Evolutionary conservation across 1,140 invertebrate species (phyloP), one percentile per base, ranked within the genome.

Genomic region (Eupristina koningsbergeri): DNA sequence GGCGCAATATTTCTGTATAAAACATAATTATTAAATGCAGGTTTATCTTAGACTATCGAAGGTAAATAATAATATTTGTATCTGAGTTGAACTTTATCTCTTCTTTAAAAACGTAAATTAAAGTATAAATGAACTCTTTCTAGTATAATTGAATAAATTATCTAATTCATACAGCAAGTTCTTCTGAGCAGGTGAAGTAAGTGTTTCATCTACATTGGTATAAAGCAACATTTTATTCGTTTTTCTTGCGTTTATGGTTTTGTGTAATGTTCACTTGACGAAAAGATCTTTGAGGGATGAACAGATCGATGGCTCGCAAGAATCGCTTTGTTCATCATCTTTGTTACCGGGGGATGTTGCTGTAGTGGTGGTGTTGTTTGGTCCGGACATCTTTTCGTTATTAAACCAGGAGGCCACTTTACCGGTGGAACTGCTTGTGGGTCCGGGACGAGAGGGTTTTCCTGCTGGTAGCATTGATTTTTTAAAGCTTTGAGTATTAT

Each of bases 231-330:
- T 39, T 71, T 71, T 71, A 0, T 5, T 29, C 3, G 45, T 41
- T 1, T 31, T 76, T 13, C 11, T 36, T 29, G 22, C 17, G 50
- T 0, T 50, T 17, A 8, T 26, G n/a, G 6, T 36, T 31, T 79
- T 36, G n/a, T 45, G 26, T 47, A 39, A 34, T 41, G 79, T 89
- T 92, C 94, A 96, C 93, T 96, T 96, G 50, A 96, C 96, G 90
- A 97, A 97, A 13, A 97, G 94, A 89, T 97, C 96, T 90, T 97
- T 97, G 19, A 97, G 92, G 17, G 96, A 96, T 58, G 96, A 95
- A 90, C 96, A 97, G 74, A 97, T 93, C 26, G 94, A 95, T 34
- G 94, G 94, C 81, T 97, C 96, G 91, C 96, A 96, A 17, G 95
- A 93, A 83, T 96, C 95, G 36, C 93, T 90, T 7, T 93, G 92